Evolutionary conservation across 2,888 invertebrate genomes (phyloP).

Genomic region (Cremastinae sp.): DNA sequence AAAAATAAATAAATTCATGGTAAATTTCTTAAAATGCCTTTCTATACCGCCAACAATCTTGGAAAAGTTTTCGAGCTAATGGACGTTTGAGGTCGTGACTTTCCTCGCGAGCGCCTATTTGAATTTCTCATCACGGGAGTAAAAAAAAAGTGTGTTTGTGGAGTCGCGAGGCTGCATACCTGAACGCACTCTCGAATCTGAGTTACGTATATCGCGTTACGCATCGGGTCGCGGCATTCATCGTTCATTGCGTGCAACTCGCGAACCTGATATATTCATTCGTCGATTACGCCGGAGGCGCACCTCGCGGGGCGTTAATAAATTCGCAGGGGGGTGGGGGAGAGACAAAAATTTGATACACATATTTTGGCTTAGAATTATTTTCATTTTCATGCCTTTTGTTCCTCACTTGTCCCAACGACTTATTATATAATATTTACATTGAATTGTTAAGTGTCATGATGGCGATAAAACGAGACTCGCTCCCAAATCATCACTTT

Average conservation of each 20-base stretch:
- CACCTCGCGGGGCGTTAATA: background rate
- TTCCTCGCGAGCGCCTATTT: slow-evolving; percentile 27
- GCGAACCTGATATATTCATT: background rate
- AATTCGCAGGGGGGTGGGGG: background rate
- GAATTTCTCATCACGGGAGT: slow-evolving; percentile 44
- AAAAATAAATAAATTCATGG: no score
- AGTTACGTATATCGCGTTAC: slow-evolving; percentile 23
- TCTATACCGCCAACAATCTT: background rate
- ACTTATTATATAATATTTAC: slow-evolving; percentile 53
- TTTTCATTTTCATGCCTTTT: slow-evolving; percentile 39
- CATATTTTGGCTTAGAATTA: slow-evolving; percentile 24
- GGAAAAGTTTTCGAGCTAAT: slow-evolving; percentile 7
- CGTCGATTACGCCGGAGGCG: background rate
- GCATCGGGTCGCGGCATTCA: slow-evolving; percentile 32
- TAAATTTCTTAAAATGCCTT: background rate
- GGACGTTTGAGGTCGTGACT: background rate
- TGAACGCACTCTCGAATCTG: slow-evolving; percentile 41
- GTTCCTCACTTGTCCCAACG: slow-evolving; percentile 20
- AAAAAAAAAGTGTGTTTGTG: slow-evolving; percentile 10
- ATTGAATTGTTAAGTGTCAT: no score
- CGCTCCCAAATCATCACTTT: no score
- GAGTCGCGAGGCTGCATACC: slow-evolving; percentile 38
- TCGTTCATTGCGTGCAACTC: background rate
- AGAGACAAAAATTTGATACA: slow-evolving; percentile 16
- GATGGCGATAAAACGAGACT: no score